Base-by-base conservation (phyloP, 1,140 invertebrate genomes). In the Drosophila teissieri region DNA sequence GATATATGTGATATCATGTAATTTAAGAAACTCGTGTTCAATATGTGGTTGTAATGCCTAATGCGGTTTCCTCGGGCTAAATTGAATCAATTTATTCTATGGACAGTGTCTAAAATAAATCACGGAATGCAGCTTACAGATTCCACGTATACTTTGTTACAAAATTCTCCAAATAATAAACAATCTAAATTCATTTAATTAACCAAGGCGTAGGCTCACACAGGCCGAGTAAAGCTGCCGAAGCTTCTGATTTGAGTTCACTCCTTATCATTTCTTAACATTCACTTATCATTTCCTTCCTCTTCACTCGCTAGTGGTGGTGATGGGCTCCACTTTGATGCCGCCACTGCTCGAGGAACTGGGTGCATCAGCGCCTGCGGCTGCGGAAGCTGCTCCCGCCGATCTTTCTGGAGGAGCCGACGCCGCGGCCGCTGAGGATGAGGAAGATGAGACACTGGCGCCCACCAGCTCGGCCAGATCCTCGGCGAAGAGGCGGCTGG, bases 401-500 rank as follows among this genome's bases (percentile, higher is more conserved):
- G 60, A 37, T 44, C 68, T 19, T 22, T 39, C 39, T 11, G 31
- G 36, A 36, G 45, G 61, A 22, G 36, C 44, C 2, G 58, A n/a
- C 8, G 48, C 34, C 37, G 56, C 39, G 8, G 84, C 45, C 17
- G 53, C 70, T 12, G 81, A 78, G 17, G 85, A 52, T 1, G 74
- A 78, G 15, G 76, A 70, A 8, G 81, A 69, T 6, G 83, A 68
- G 2, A 79, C 65, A 40, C 69, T 73, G 14, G 72, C 80, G 3
- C 81, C 88, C 8, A 92, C 90, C 17, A 92, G 46, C 6, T 92
- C 91, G 2, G 90, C 85, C 48, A 94, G 93, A 65, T 95, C 94
- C 54, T 94, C 94, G 70, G 94, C 93, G 83, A 95, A 95, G 64
- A 95, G 93, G 65, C 93, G 94, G 8, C 94, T 94, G 7, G 95